A percentile compares a stretch with the other conserved stretches of the same genome.
These are phyloP conservation scores for Temnothorax nylanderi DNA, from an alignment of 1,140 invertebrate species.

Conservation along the genomic window DNA sequence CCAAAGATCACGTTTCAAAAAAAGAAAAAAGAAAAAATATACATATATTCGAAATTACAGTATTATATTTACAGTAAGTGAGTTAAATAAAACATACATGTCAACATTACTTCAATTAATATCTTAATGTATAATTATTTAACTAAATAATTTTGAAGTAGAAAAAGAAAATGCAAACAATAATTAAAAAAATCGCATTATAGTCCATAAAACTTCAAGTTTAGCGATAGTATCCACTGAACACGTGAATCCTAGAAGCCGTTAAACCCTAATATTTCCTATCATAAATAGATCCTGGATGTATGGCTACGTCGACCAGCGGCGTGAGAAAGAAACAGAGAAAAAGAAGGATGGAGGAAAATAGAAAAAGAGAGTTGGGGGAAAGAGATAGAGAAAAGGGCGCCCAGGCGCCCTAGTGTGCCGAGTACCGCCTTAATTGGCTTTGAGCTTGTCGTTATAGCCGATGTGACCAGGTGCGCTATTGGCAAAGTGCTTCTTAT, in stretches of 20 bases:
- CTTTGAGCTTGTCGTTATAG: constrained; percentile 78
- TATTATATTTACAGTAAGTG: neutral
- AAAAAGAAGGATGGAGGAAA: neutral
- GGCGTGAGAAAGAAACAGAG: constrained; percentile 44
- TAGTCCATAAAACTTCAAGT: neutral
- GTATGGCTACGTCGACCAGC: constrained; percentile 55
- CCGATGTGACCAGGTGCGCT: constrained; percentile 69
- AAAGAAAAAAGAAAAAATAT: neutral
- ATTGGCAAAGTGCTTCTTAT: constrained; percentile 75
- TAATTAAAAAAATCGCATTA: neutral
- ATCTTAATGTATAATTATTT: neutral
- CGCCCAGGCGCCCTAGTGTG: constrained; percentile 20
- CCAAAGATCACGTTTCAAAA: neutral
- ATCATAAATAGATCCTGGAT: constrained; percentile 52
- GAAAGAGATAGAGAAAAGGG: constrained; percentile 8
- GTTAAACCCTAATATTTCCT: constrained; percentile 17
- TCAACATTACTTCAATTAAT: neutral
- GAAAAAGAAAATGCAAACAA: neutral
- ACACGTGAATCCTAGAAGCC: constrained; percentile 48
- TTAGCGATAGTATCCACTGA: constrained; percentile 5
- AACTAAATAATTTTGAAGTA: neutral
- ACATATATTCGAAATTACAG: neutral
- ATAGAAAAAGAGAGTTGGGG: neutral
- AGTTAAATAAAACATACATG: neutral
- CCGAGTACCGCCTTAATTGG: constrained; percentile 70